phyloP scores from a whole-genome alignment of 2,113 vertebrate species.

The Engraulis encrasicolus region DNA sequence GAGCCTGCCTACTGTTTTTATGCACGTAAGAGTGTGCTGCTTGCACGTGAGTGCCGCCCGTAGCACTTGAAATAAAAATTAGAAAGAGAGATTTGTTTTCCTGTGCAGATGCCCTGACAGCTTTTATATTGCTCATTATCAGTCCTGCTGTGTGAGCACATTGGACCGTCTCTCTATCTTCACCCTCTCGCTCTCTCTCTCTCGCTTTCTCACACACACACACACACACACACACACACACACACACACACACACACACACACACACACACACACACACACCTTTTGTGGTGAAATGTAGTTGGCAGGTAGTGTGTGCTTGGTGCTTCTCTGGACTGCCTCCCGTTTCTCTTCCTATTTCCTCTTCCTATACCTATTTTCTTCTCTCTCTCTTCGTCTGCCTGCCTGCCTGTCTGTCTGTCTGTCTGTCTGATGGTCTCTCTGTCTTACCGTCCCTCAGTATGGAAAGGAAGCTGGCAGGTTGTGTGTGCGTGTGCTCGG shows the following conservation, averaged over 20 bases:
- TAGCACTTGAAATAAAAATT: neutral
- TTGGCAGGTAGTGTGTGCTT: too few relatives aligned
- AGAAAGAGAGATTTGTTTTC: neutral
- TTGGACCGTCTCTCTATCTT: neutral
- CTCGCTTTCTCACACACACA: too few relatives aligned
- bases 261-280: too few relatives aligned
- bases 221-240: too few relatives aligned
- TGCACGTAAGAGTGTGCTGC: neutral
- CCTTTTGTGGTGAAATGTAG: too few relatives aligned
- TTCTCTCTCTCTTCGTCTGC: neutral
- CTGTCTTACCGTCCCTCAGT: neutral
- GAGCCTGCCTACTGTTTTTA: neutral
- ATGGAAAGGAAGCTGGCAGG: neutral
- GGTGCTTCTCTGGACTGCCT: too few relatives aligned
- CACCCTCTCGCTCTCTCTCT: neutral
- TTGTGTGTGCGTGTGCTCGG: too few relatives aligned
- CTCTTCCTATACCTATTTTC: neutral
- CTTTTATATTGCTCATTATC: slow-evolving; percentile 3
- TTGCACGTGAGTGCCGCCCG: neutral
- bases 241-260: too few relatives aligned
- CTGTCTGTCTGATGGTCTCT: neutral
- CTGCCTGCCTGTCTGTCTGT: neutral
- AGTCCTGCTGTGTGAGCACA: neutral
- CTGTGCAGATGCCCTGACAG: neutral
- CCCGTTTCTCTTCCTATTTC: neutral